Evolutionary conservation across 2,113 vertebrate genomes (phyloP), one percentile per base, ranked within the genome.

Genomic region (Neolamprologus modestus): DNA sequence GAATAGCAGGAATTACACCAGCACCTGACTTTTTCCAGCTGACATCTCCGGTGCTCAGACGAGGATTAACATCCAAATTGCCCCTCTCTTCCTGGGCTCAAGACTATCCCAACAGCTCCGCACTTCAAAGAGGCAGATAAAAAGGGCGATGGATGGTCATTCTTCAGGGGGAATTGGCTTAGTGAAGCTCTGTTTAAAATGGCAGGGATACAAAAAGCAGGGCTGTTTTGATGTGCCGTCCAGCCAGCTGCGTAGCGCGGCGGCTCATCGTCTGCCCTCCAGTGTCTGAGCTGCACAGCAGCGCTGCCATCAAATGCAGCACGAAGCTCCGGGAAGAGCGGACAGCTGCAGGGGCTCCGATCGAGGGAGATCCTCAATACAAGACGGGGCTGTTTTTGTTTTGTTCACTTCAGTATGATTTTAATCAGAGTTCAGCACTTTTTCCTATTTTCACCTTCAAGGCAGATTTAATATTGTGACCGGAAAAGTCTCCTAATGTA

Each of bases 21-120:
- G 91, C 95, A 96, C 95, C 95, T 94, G 96, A 95, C 94, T 95
- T 91, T 92, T 93, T 95, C 94, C 94, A 95, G 91, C 94, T 95
- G 95, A 95, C 95, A 94, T 96, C 94, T 93, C 93, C 88, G 95
- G 92, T 92, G 79, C 93, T 91, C 94, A 93, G 91, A 94, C 94
- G 21, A 87, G 95, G 95, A 96, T 97, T 96, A 96, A 78, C 89
- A 73, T 94, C 94, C 93, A 96, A 94, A 96, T 95, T 94, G 95
- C 88, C 87, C 83, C 88, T 95, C 94, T 96, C 94, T 96, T 95
- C 93, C 87, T 90, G 92, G 93, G 96, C 94, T 96, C 95, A 93
- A 68, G 53, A 66, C 95, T 95, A 88, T 95, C 90, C 94, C 93
- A 96, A 96, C 95, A 95, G 89, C 88, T 87, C 84, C 85, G 86